Base-by-base conservation (phyloP, 2,797 vertebrate species). In the Takifugu ocellatus region DNA sequence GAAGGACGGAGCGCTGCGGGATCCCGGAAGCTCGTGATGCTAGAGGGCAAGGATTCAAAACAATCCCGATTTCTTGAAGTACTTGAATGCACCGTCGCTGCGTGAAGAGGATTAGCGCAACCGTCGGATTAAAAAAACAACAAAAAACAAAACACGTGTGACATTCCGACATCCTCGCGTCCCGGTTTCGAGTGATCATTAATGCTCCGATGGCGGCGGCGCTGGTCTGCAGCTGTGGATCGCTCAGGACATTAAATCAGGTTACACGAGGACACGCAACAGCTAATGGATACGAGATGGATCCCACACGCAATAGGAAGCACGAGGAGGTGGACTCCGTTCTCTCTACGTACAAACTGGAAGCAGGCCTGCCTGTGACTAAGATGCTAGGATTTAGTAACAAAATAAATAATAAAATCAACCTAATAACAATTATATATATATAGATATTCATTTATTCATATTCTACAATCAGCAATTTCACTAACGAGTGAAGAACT, bases 351-450 rank as follows among this genome's bases (percentile, higher is more conserved):
- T 61, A 68, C 49, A 49, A 46, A 59, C 46, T 61, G 66, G 42
- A 77, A 77, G 74, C 67, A 72, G 82, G 81, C 81, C 78, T 69
- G 71, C 78, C 74, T 74, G 78, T 81, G 68, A 79, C 63, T 73
- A 57, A 59, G 63, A 63, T 9, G 5, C 6, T 54, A 59, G 75
- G 71, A 75, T 27, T 70, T 53, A 21, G 39, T 63, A 66, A 68
- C 56, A 77, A 87, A 85, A 87, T 87, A 88, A 88, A 89, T 88
- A 84, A 83, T 61, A 76, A 76, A 76, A 75, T 75, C 21, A 69
- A 73, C 50, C 65, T 54, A 63, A 65, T 57, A 74, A 68, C 61
- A 69, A 63, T 21, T 21, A 17, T 16, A 47, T 15, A 26, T 49
- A 24, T 49, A 24, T 49, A 49, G 17, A 49, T 49, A 49, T 25